Conservation (phyloP, 2,113 vertebrate genomes). For the Romanogobio albipinnatus region DNA sequence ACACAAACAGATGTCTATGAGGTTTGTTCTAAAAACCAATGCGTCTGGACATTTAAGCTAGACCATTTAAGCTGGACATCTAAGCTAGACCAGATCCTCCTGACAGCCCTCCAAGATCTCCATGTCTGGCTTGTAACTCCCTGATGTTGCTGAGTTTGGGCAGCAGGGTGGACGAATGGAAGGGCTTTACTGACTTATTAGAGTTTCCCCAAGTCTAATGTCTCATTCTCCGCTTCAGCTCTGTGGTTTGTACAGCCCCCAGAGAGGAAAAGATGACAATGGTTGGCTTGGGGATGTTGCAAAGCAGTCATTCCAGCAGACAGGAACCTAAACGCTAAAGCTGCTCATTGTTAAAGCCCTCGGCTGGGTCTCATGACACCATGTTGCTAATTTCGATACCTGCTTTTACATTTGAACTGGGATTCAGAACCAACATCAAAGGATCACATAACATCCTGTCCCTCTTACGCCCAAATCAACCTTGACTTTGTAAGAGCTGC, state of each 20-base stretch:
- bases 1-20: background rate
- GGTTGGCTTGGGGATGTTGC: conserved; percentile 38
- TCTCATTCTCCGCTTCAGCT: conserved; percentile 19
- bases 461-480: conserved; percentile 27
- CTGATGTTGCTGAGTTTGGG: background rate
- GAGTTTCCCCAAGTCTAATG: background rate
- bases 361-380: conserved; percentile 1
- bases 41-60: conserved; percentile 5
- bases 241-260: conserved; percentile 8
- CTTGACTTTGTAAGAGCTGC: conserved; percentile 22
- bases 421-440: conserved; percentile 41
- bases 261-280: conserved; percentile 40
- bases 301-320: conserved; percentile 20
- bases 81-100: conserved; percentile 3
- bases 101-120: conserved; percentile 16
- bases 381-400: conserved; percentile 45
- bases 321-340: conserved; percentile 37
- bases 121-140: background rate
- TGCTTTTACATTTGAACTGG: conserved; percentile 36
- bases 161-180: background rate
- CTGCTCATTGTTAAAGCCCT: conserved; percentile 45
- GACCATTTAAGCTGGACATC: too few relatives aligned
- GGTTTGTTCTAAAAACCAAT: conserved; percentile 2
- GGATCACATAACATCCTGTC: conserved; percentile 41
- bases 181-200: background rate